Conservation (phyloP, 2,888 invertebrate genomes). For the Oligia fasciuncula region DNA sequence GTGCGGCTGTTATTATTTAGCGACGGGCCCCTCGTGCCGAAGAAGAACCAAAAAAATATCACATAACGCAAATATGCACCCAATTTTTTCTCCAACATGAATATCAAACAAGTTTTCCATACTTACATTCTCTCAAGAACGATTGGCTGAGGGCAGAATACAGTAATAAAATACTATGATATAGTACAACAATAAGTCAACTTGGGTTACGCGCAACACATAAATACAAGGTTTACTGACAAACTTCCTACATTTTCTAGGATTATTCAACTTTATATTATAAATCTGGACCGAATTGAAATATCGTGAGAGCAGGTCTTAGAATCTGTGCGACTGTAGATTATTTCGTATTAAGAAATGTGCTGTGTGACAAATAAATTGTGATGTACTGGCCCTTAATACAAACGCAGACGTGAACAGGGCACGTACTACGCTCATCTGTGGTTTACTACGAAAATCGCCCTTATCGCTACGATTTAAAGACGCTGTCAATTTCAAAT, state of each 20-base stretch:
- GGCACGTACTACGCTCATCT: not conserved
- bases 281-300: constrained; percentile 60
- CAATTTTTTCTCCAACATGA: no score
- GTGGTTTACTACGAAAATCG: not conserved
- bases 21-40: no score
- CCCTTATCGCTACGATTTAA: not conserved
- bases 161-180: constrained; percentile 47
- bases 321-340: constrained; percentile 23
- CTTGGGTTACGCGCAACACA: constrained; percentile 40
- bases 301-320: constrained; percentile 55
- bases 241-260: constrained; percentile 57
- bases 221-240: constrained; percentile 65
- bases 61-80: not conserved
- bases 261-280: constrained; percentile 64
- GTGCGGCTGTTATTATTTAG: no score
- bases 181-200: constrained; percentile 57
- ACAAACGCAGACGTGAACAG: not conserved
- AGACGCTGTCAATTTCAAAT: not conserved
- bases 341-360: constrained; percentile 46
- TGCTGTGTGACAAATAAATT: constrained; percentile 15
- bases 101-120: not conserved
- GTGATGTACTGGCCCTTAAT: constrained; percentile 4
- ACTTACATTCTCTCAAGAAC: not conserved
- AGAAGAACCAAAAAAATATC: not conserved
- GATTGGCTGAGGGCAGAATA: constrained; percentile 26